Evolutionary conservation across 2,797 vertebrate species (phyloP).

Genomic region (Mus minutoides): DNA sequence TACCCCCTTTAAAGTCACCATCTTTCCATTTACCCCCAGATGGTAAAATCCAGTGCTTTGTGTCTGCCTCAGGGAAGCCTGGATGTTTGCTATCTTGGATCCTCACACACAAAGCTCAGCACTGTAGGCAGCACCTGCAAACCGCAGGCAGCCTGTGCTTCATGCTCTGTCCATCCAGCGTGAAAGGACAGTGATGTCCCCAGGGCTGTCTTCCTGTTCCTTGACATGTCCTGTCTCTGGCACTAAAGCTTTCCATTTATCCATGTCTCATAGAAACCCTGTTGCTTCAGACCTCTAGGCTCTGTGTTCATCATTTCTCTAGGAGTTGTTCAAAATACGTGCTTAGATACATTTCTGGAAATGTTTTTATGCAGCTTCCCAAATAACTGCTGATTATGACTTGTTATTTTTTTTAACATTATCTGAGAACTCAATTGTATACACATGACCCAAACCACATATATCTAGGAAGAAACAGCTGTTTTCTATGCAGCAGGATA

Average conservation of each 20-base stretch:
- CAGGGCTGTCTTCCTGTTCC: not conserved
- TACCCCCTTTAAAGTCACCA: not conserved
- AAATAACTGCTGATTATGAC: not conserved
- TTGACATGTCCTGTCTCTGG: not conserved
- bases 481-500: not conserved
- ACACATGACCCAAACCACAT: not conserved
- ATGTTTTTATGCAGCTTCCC: not conserved
- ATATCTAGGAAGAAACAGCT: not conserved
- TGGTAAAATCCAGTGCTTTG: not conserved
- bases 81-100: too few relatives aligned
- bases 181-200: not conserved
- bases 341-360: not conserved
- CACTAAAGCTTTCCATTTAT: not conserved
- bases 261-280: not conserved
- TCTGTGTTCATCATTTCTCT: not conserved
- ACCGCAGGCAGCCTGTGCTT: fast-evolving
- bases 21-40: not conserved
- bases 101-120: not conserved
- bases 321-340: not conserved
- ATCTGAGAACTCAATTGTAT: not conserved
- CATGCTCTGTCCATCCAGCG: not conserved
- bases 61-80: not conserved
- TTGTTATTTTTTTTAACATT: not conserved
- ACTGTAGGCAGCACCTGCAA: not conserved
- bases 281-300: not conserved